Conservation (phyloP, 2,797 vertebrate genomes). For the Chaetophractus vellerosus region DNA sequence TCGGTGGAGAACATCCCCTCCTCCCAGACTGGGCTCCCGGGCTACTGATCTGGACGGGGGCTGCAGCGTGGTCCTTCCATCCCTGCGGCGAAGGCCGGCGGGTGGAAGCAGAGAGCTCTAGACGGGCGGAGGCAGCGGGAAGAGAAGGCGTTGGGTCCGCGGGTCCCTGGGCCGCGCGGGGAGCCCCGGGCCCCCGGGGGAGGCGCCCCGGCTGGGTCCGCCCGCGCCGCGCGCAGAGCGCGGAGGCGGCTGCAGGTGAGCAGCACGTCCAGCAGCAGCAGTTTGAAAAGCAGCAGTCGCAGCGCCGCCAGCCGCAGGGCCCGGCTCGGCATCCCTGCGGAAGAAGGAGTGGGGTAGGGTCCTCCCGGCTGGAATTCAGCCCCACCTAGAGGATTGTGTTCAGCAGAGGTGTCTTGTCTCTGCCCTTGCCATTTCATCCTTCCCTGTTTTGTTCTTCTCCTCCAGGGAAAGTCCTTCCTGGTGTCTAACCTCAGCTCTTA, state of each 20-base stretch:
- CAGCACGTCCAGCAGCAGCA: conserved; percentile 84
- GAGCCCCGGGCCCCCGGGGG: background rate
- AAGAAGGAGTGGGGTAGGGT: background rate
- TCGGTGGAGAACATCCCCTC: background rate
- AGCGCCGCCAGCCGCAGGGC: conserved; percentile 75
- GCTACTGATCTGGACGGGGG: background rate
- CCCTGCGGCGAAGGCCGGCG: fast-evolving
- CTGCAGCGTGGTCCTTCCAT: background rate
- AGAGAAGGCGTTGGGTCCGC: too few species aligned
- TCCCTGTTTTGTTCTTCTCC: background rate
- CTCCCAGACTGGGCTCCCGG: background rate
- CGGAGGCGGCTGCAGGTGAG: conserved; percentile 85
- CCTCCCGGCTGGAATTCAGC: fast-evolving
- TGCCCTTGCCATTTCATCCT: background rate
- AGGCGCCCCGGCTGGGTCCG: fast-evolving
- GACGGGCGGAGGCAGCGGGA: background rate
- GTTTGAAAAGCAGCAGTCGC: conserved; percentile 88
- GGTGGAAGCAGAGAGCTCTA: background rate
- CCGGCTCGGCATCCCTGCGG: background rate
- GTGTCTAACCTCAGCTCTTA: background rate
- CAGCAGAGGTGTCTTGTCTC: background rate
- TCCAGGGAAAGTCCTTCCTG: background rate
- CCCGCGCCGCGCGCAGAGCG: background rate
- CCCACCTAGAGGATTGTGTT: fast-evolving
- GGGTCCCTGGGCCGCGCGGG: fast-evolving